Conservation (phyloP, 2,888 invertebrate species). For the Xanthorhoe spadicearia region DNA sequence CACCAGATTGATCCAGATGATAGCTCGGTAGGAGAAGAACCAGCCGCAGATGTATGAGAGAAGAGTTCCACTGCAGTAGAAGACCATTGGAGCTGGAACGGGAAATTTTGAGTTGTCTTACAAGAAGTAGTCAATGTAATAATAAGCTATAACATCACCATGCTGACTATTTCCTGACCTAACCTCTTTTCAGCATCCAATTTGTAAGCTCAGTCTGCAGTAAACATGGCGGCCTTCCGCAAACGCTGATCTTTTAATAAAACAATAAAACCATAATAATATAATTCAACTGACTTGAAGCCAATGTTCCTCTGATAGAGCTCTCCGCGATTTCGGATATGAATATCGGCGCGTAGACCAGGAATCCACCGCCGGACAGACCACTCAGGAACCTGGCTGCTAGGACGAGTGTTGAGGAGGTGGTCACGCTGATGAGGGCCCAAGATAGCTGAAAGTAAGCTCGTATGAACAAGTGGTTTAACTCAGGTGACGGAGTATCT, state of each 20-base stretch:
- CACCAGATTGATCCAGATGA: slow-evolving; percentile 66
- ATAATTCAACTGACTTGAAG: slow-evolving; percentile 48
- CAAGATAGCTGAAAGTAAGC: slow-evolving; percentile 79
- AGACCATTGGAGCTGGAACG: slow-evolving; percentile 47
- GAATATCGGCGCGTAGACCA: slow-evolving; percentile 86
- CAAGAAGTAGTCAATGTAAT: too few relatives aligned
- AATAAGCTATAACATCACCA: too few relatives aligned
- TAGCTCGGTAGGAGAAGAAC: slow-evolving; percentile 60
- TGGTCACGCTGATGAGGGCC: slow-evolving; percentile 80
- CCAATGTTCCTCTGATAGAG: slow-evolving; percentile 69
- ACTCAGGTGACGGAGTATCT: too few relatives aligned
- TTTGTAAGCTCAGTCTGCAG: too few relatives aligned
- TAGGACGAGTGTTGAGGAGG: slow-evolving; percentile 71
- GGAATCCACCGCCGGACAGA: slow-evolving; percentile 79
- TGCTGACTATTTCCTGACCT: too few relatives aligned
- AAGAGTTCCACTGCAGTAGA: slow-evolving; percentile 54
- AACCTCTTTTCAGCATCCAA: too few relatives aligned
- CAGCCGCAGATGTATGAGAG: slow-evolving; percentile 70
- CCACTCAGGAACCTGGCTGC: slow-evolving; percentile 85
- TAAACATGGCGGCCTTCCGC: too few relatives aligned
- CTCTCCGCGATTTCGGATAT: slow-evolving; percentile 86
- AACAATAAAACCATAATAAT: too few relatives aligned
- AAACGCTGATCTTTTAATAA: too few relatives aligned
- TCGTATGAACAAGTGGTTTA: background rate
- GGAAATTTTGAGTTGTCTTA: slow-evolving; percentile 6